phyloP scores from a whole-genome alignment of 1,140 invertebrate species.

The roundworm (Caenorhabditis elegans) region DNA sequence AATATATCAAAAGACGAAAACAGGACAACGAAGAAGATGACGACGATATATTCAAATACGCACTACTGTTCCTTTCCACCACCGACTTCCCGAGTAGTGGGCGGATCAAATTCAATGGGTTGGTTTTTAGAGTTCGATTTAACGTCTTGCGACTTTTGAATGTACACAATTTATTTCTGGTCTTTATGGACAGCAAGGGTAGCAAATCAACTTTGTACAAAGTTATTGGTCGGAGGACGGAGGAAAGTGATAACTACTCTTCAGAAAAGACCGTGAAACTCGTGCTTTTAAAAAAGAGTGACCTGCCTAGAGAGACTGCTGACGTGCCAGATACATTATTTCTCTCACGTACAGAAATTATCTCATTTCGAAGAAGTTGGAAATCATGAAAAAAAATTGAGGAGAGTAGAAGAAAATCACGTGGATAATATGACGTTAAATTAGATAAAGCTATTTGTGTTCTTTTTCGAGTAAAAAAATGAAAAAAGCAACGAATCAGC shows the following conservation, averaged over 20 bases:
- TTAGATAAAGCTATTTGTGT: background rate
- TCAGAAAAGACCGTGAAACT: background rate
- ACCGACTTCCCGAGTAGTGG: background rate
- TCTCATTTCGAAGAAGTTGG: background rate
- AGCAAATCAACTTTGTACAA: background rate
- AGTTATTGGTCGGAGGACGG: background rate
- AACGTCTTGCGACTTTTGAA: slow-evolving; percentile 28
- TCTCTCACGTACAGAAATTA: slow-evolving; percentile 25
- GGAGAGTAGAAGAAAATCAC: background rate
- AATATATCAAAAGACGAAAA: background rate
- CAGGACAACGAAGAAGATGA: background rate
- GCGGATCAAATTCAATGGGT: background rate
- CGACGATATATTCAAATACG: background rate
- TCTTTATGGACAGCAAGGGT: background rate
- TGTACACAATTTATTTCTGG: slow-evolving; percentile 7
- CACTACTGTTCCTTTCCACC: background rate
- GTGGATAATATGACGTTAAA: background rate
- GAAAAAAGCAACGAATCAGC: background rate
- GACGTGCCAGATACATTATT: background rate
- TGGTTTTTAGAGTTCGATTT: slow-evolving; percentile 32
- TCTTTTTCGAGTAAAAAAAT: background rate
- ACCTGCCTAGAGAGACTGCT: background rate
- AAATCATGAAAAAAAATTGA: background rate
- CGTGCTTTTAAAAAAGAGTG: background rate
- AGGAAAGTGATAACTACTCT: slow-evolving; percentile 12